Evolutionary conservation across 2,797 vertebrate species (phyloP).

Genomic region (Hipposideros larvatus): DNA sequence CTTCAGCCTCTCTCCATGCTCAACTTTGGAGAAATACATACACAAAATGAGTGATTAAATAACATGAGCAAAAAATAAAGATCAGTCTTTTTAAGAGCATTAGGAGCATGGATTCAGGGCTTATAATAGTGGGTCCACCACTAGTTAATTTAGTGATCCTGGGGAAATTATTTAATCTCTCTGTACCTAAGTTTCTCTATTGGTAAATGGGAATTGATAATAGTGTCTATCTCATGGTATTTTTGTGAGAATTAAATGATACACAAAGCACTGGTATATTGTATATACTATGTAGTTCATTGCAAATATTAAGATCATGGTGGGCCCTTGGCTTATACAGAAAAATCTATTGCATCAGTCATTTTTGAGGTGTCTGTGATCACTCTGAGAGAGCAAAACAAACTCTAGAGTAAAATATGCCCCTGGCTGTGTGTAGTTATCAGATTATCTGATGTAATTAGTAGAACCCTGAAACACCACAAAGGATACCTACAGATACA

Average conservation of each 20-base stretch:
- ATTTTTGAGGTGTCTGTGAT: not conserved
- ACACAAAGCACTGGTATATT: not conserved
- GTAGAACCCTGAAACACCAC: not conserved
- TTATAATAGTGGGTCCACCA: not conserved
- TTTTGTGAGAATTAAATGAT: not conserved
- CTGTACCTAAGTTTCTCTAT: not conserved
- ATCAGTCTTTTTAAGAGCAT: not conserved
- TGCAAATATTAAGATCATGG: not conserved
- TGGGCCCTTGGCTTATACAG: not conserved
- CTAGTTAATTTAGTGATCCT: not conserved
- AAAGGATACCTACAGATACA: not conserved
- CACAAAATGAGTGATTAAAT: not conserved
- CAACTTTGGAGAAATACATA: not conserved
- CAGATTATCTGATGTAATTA: not conserved
- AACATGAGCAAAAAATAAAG: not conserved
- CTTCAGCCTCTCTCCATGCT: not conserved
- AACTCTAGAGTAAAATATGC: not conserved
- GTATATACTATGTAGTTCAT: not conserved
- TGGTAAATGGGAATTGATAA: not conserved
- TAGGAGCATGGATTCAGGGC: not conserved
- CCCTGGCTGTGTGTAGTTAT: not conserved
- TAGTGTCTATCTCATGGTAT: not conserved
- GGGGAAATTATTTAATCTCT: not conserved
- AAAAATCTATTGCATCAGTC: not conserved
- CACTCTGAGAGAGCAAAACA: not conserved